A percentile compares a stretch with the other conserved stretches of the same genome.
These are phyloP conservation scores for Morone saxatilis DNA, from an alignment of 2,113 vertebrate species.

Conservation along the genomic window DNA sequence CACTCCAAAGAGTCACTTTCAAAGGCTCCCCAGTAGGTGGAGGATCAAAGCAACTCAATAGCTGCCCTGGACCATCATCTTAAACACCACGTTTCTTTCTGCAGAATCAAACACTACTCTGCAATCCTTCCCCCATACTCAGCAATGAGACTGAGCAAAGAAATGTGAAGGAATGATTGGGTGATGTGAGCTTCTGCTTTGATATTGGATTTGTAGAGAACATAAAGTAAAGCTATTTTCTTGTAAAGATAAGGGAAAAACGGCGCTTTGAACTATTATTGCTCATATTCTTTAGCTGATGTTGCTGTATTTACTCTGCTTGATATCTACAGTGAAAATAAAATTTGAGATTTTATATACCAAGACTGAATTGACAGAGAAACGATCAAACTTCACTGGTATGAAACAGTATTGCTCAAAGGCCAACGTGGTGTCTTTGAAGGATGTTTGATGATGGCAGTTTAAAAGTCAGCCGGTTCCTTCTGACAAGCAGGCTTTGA, in stretches of 20 bases:
- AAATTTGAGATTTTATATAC: constrained; percentile 15
- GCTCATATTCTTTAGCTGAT: constrained; percentile 11
- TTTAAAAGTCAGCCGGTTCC: constrained; percentile 43
- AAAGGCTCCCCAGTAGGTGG: constrained; percentile 67
- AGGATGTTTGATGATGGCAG: constrained; percentile 50
- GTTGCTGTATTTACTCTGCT: constrained; percentile 28
- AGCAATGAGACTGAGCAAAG: constrained; percentile 16
- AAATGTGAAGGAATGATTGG: constrained; percentile 17
- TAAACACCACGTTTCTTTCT: constrained; percentile 46
- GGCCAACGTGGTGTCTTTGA: constrained; percentile 53
- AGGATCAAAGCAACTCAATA: constrained; percentile 73
- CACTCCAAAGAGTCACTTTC: constrained; percentile 66
- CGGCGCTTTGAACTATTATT: constrained; percentile 18
- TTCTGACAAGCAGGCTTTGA: constrained; percentile 55
- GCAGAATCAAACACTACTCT: constrained; percentile 47
- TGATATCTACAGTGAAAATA: constrained; percentile 36
- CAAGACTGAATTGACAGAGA: constrained; percentile 29
- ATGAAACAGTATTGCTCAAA: constrained; percentile 47
- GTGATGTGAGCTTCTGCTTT: constrained; percentile 40
- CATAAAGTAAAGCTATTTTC: constrained; percentile 39
- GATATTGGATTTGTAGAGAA: constrained; percentile 51
- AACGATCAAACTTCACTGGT: constrained; percentile 40
- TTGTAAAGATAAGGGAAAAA: constrained; percentile 36
- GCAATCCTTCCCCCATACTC: constrained; percentile 24
- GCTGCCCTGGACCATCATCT: constrained; percentile 49